Evolutionary conservation across 2,888 invertebrate genomes (phyloP).

Genomic region (Cantharis flavilabris): DNA sequence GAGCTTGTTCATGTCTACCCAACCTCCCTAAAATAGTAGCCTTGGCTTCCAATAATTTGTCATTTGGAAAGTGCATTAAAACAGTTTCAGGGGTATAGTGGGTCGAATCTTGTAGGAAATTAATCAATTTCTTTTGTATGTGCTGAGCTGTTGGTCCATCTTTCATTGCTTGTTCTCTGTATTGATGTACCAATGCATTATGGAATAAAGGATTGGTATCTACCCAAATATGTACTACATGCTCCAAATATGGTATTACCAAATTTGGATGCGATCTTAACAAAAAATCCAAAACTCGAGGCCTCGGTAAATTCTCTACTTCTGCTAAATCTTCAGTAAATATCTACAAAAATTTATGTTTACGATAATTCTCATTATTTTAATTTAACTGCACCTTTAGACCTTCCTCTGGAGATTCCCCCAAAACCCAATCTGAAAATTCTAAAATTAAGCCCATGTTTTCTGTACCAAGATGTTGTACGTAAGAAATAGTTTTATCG

Average conservation of each 20-base stretch:
- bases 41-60: slow-evolving; percentile 87
- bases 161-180: slow-evolving; percentile 70
- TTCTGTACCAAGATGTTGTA: slow-evolving; percentile 78
- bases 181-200: slow-evolving; percentile 87
- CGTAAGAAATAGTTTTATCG: slow-evolving; percentile 85
- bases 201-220: slow-evolving; percentile 87
- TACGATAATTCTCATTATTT: slow-evolving; percentile 55
- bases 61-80: slow-evolving; percentile 82
- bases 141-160: slow-evolving; percentile 54
- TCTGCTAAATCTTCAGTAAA: slow-evolving; percentile 88
- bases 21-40: slow-evolving; percentile 92
- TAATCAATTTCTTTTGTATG: slow-evolving; percentile 67
- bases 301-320: slow-evolving; percentile 87
- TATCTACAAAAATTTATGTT: slow-evolving; percentile 54
- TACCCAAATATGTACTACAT: slow-evolving; percentile 88
- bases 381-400: slow-evolving; percentile 58
- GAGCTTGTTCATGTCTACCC: slow-evolving; percentile 88
- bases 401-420: slow-evolving; percentile 85
- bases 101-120: slow-evolving; percentile 79
- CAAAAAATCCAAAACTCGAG: slow-evolving; percentile 86
- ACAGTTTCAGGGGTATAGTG: slow-evolving; percentile 87
- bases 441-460: slow-evolving; percentile 84
- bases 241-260: slow-evolving; percentile 93
- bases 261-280: slow-evolving; percentile 78
- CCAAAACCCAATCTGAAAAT: slow-evolving; percentile 91